These are phyloP conservation scores for Herpailurus yagouaroundi DNA, from an alignment of 2,113 vertebrate species.

Conservation along the genomic window DNA sequence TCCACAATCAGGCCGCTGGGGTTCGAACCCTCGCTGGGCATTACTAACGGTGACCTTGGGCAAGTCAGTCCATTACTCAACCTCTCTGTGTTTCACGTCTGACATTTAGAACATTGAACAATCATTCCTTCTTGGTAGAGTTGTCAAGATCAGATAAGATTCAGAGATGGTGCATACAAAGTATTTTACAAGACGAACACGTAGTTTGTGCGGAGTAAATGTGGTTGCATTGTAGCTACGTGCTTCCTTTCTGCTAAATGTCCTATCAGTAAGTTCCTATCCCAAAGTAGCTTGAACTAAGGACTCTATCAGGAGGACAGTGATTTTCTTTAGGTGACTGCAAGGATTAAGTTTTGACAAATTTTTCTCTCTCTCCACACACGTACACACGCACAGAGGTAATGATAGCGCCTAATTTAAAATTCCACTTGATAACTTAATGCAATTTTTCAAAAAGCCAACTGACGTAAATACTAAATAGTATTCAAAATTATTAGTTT, in stretches of 20 bases:
- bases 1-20: neutral
- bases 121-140: neutral
- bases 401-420: neutral
- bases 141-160: neutral
- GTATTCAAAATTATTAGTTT: conserved; percentile 10
- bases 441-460: neutral
- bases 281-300: neutral
- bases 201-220: neutral
- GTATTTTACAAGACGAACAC: neutral
- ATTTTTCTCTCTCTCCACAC: neutral
- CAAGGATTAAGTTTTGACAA: neutral
- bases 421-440: neutral
- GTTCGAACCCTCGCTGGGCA: neutral
- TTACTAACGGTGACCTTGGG: neutral
- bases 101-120: neutral
- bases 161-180: neutral
- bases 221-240: neutral
- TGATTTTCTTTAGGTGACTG: conserved; percentile 1
- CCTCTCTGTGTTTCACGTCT: neutral
- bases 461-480: neutral
- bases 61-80: neutral
- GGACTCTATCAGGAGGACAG: neutral
- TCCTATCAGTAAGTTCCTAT: neutral
- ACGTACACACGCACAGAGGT: neutral
- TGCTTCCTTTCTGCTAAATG: neutral